Percentiles rank a stretch among this genome's conserved stretches.
Conservation (phyloP, 2,113 vertebrate genomes). For the Todiramphus chloris region DNA sequence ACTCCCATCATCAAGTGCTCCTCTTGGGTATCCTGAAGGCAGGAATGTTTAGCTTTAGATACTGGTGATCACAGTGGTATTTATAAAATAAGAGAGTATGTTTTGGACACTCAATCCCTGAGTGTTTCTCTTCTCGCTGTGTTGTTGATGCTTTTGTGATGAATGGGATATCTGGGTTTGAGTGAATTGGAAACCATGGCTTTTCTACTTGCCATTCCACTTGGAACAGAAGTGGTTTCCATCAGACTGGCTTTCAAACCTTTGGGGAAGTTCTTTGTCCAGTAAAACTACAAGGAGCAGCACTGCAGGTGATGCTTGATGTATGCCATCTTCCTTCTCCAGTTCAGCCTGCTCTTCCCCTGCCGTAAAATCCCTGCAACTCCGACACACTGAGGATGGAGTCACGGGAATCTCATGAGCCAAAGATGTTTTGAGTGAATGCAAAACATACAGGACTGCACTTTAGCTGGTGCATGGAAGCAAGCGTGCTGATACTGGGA, state of each 20-base stretch:
- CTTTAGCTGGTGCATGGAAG: not conserved
- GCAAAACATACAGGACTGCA: not conserved
- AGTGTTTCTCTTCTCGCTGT: not conserved
- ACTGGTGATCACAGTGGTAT: rapidly evolving
- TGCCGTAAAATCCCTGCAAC: not conserved
- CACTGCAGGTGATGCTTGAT: not conserved
- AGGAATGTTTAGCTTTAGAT: not conserved
- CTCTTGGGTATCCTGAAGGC: not conserved
- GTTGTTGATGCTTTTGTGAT: not conserved
- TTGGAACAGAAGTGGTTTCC: not conserved
- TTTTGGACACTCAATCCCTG: not conserved
- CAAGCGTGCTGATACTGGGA: rapidly evolving
- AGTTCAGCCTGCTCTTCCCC: not conserved
- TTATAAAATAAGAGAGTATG: not conserved
- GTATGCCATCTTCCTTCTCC: not conserved
- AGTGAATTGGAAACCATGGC: not conserved
- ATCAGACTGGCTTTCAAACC: not conserved
- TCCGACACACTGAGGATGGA: not conserved
- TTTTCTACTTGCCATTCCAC: not conserved
- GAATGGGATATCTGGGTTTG: not conserved
- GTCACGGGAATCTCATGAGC: not conserved
- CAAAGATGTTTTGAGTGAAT: not conserved
- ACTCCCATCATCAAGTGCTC: not conserved
- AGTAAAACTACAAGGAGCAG: not conserved
- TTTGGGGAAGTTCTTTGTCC: not conserved